Conservation (phyloP, 2,888 invertebrate genomes). For the Cryptocephalus primarius region DNA sequence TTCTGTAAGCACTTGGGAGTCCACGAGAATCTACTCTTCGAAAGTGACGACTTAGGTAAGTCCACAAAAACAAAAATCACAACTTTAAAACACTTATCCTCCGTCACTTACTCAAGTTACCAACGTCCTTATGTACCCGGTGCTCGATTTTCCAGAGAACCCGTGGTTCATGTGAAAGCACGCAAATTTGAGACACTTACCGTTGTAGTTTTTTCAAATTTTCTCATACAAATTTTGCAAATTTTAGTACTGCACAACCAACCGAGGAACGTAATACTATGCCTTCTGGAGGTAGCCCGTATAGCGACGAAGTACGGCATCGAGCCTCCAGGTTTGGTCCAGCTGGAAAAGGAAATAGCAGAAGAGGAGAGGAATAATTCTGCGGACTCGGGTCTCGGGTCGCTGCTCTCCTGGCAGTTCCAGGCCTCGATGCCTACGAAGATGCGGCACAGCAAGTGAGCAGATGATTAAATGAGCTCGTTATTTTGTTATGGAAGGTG, state of each 20-base stretch:
- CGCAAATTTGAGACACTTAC: no score
- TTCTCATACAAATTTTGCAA: not conserved
- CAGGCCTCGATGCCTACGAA: conserved; percentile 17
- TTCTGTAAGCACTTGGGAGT: conserved; percentile 79
- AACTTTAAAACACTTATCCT: not conserved
- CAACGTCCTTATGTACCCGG: no score
- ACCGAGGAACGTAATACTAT: conserved; percentile 74
- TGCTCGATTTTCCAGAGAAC: no score
- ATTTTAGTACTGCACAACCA: conserved; percentile 66
- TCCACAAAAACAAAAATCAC: conserved; percentile 1
- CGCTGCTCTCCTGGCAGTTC: conserved; percentile 59
- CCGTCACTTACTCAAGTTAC: not conserved
- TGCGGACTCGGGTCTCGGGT: conserved; percentile 52
- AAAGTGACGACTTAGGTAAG: conserved; percentile 79
- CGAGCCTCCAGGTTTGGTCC: conserved; percentile 73
- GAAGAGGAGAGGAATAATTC: conserved; percentile 60
- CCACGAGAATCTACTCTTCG: conserved; percentile 78
- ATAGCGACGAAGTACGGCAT: conserved; percentile 66
- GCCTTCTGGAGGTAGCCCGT: conserved; percentile 74
- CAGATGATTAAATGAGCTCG: no score
- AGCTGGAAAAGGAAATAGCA: conserved; percentile 79
- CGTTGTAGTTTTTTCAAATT: no score
- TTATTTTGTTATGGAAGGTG: no score
- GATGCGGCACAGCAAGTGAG: conserved; percentile 45
- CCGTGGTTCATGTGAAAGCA: no score